Base-by-base conservation (phyloP, 2,888 invertebrate genomes). In the Prostheceraeus crozeri region DNA sequence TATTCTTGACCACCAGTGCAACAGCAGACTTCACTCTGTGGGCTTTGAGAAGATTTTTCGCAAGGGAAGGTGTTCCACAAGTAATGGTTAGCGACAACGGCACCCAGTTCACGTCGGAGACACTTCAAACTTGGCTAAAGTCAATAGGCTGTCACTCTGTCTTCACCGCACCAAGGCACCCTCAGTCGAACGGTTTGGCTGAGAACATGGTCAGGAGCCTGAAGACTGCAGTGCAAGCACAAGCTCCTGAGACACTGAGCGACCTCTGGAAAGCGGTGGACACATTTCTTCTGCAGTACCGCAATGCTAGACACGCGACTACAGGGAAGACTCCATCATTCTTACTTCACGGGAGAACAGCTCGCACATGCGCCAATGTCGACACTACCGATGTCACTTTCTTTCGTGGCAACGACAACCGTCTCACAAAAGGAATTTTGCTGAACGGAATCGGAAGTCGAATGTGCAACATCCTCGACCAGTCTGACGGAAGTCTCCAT, bases 11-110 rank as follows among this genome's bases (percentile, higher is more conserved):
- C n/a, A 40, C 40, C 40, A 16, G 14, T 40, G 40, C 40, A 16
- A 16, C 40, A 40, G 40, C 40, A 14, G 19, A 19, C n/a, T 40
- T 40, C 19, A 16, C 40, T 16, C n/a, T 16, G n/a, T 16, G 19
- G 19, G 40, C 40, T 8, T 16, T 40, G 40, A 40, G 40, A 40
- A 40, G 19, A 40, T 16, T 57, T 6, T 57, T 57, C 51, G 53
- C 21, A 46, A 54, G 19, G 11, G 16, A 16, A 19, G 19, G 27
- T 40, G 40, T 40, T 14, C 14, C 40, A 8, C 14, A n/a, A 16
- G 40, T 40, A 19, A 19, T 40, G 6, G 40, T 40, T 16, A 40
- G 40, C 14, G 40, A 40, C 19, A 40, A 40, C 6, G 8, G 40
- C 40, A 40, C 40, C n/a, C 40, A 40, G n/a, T 40, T 40, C 14